Base-by-base conservation (phyloP, 2,888 invertebrate genomes). In the Allophyes oxyacanthae region DNA sequence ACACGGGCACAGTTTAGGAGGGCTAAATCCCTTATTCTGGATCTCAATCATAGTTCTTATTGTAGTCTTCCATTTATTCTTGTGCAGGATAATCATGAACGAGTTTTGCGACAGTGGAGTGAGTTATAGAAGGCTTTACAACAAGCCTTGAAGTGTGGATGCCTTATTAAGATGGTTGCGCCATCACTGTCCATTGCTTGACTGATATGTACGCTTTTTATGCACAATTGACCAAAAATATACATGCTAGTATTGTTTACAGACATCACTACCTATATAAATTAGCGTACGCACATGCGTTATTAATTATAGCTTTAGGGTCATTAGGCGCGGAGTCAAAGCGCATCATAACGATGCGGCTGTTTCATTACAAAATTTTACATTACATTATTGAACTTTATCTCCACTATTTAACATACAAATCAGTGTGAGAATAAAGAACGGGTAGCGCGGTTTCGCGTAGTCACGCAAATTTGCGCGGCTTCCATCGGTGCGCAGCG, bases 21-120 rank as follows among this genome's bases (percentile, higher is more conserved):
- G 98, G 0, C 91, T 99, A 61, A 98, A 99, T 38, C 97, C 97
- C 0, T 91, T 98, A 42, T 98, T 99, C 89, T 99, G 99, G 99
- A 96, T 98, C 42, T 96, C 98, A 62, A 97, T 99, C 71, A 97
- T 97, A 85, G 95, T 97, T 83, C 95, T 99, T 67, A 97, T 99
- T 76, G 95, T 98, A 59, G 95, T 98, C 77, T 99, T 99, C 93
- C 99, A 99, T 91, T 94, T 98, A 79, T 99, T 99, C 94, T 95
- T 99, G 26, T 97, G 97, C 92, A 98, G 98, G 90, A 95, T 99
- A 75, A 97, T 99, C 70, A 97, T 97, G 92, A 98, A 97, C 78
- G 98, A 98, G 86, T 98, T 98, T 87, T 98, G 97, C 85, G 96
- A 96, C 72, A 95, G 94, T 48, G 95, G 96, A 67, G 96, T 96